phyloP scores from a whole-genome alignment of 2,113 vertebrate species.

The Alligator mississippiensis region DNA sequence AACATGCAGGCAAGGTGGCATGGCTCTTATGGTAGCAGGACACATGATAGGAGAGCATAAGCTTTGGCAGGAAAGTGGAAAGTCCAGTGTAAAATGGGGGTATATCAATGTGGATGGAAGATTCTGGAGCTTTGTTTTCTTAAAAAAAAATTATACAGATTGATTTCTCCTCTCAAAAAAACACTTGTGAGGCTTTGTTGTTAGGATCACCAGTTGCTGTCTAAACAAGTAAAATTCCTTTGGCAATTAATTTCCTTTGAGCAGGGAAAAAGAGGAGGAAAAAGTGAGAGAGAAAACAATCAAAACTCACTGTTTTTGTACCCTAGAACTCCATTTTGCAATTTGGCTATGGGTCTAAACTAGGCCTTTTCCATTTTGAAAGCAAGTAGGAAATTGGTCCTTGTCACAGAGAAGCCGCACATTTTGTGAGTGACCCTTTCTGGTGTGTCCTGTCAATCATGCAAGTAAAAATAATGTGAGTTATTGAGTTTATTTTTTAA shows the following conservation, averaged over 20 bases:
- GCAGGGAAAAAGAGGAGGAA: not conserved
- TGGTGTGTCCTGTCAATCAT: slow-evolving; percentile 2
- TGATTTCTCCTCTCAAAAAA: slow-evolving; percentile 30
- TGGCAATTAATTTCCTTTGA: slow-evolving; percentile 47
- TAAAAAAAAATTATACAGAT: slow-evolving; percentile 46
- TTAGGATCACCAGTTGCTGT: slow-evolving; percentile 44
- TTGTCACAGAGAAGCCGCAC: slow-evolving; percentile 22
- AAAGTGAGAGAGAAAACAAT: not conserved
- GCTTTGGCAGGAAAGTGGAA: not conserved
- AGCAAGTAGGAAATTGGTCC: not conserved
- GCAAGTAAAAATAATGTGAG: too few species aligned
- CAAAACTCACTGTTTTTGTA: not conserved
- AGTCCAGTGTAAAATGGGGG: not conserved
- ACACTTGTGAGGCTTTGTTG: slow-evolving; percentile 17
- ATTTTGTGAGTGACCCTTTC: not conserved
- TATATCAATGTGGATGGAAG: not conserved
- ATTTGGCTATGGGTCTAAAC: slow-evolving; percentile 24
- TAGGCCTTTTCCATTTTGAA: not conserved
- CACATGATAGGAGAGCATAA: slow-evolving; percentile 1
- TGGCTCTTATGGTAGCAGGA: not conserved
- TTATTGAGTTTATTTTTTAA: too few species aligned
- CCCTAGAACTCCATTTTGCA: not conserved
- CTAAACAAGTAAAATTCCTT: slow-evolving; percentile 59
- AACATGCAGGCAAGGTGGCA: not conserved
- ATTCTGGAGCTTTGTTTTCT: slow-evolving; percentile 51